phyloP scores from a whole-genome alignment of 35 echinoderm and acorn worm genomes.

The Nesometra sesokonis region DNA sequence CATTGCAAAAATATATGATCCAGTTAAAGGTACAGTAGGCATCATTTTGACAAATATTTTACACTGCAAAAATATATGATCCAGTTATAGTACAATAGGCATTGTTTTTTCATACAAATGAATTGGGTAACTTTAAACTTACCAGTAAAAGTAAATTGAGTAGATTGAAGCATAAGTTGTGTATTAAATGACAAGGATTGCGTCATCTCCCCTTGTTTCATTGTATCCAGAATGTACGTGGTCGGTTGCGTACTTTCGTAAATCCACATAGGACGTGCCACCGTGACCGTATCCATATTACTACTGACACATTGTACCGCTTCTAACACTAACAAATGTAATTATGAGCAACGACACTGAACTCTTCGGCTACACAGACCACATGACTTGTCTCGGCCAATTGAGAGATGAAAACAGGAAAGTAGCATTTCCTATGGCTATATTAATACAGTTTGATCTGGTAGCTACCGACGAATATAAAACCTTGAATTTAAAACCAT shows the following conservation, averaged over 20 bases:
- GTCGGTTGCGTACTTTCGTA: neutral
- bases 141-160: neutral
- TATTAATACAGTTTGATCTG: neutral
- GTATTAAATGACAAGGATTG: neutral
- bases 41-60: no score
- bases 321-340: neutral
- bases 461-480: no score
- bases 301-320: neutral
- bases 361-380: neutral
- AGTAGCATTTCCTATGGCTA: neutral
- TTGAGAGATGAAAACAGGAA: neutral
- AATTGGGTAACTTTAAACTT: no score
- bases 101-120: no score
- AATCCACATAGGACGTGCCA: neutral
- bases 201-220: neutral
- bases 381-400: neutral
- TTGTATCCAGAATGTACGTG: neutral
- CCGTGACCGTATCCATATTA: neutral
- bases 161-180: neutral
- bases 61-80: no score
- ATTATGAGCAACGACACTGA: neutral
- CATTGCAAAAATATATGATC: no score
- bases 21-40: no score
- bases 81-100: no score
- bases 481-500: no score